Percentiles rank a stretch among this genome's conserved stretches.
phyloP scores from a whole-genome alignment of 2,888 invertebrate genomes.

The Acleris sparsana region DNA sequence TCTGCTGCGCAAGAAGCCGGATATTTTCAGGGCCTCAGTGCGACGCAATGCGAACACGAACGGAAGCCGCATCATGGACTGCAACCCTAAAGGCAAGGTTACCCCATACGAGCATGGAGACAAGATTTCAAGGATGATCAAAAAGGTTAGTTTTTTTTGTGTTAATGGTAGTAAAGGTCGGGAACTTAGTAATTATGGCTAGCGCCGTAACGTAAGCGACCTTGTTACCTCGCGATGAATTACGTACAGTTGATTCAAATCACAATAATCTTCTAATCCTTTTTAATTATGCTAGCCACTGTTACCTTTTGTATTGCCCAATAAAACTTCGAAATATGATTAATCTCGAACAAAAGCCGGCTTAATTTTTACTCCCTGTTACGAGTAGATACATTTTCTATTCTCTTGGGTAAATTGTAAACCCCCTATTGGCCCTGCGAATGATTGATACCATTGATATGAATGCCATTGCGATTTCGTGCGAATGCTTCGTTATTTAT shows the following conservation, averaged over 20 bases:
- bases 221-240: background rate
- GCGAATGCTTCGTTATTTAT: slow-evolving; percentile 60
- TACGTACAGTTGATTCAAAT: background rate
- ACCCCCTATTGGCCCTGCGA: slow-evolving; percentile 60
- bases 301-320: background rate
- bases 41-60: slow-evolving; percentile 83
- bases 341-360: slow-evolving; percentile 12
- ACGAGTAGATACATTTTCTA: slow-evolving; percentile 32
- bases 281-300: background rate
- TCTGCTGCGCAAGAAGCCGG: slow-evolving; percentile 91
- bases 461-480: slow-evolving; percentile 55
- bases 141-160: slow-evolving; percentile 84
- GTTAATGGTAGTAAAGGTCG: background rate
- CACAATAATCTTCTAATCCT: background rate
- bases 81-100: slow-evolving; percentile 90
- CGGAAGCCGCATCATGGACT: slow-evolving; percentile 89
- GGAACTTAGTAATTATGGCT: background rate
- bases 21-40: slow-evolving; percentile 85
- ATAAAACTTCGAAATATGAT: background rate
- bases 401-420: slow-evolving; percentile 46
- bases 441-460: slow-evolving; percentile 60
- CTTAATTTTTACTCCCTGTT: slow-evolving; percentile 22
- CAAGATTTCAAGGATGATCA: slow-evolving; percentile 91
- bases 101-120: slow-evolving; percentile 94
- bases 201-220: background rate